A percentile compares a stretch with the other conserved stretches of the same genome.
Conservation (phyloP, 2,113 vertebrate genomes). For the Tympanuchus pallidicinctus region DNA sequence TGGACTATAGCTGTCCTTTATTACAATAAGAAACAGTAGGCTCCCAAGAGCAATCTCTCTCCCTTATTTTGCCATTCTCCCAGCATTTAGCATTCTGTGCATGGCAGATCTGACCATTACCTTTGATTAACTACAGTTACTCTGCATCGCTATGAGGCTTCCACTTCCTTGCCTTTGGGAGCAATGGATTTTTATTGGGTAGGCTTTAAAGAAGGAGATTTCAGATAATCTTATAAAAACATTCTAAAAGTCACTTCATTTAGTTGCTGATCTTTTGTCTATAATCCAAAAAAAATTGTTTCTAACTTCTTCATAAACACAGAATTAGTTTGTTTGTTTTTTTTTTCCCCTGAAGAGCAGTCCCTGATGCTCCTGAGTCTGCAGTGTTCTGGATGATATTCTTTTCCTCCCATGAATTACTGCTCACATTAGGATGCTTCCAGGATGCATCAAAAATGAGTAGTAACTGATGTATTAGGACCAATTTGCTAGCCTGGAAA, state of each 20-base stretch:
- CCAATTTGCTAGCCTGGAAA: not conserved
- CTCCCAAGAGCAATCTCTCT: not conserved
- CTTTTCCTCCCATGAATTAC: not conserved
- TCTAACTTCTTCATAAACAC: not conserved
- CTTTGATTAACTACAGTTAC: slow-evolving; percentile 37
- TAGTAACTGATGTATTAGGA: not conserved
- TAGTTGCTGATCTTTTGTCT: not conserved
- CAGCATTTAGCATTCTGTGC: not conserved
- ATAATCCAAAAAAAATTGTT: not conserved
- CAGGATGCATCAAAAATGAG: not conserved
- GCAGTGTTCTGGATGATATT: not conserved
- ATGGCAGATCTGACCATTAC: slow-evolving; percentile 2
- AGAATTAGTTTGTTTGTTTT: not conserved
- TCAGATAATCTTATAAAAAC: slow-evolving; percentile 22
- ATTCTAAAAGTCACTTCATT: not conserved
- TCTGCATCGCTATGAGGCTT: not conserved
- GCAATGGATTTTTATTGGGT: not conserved
- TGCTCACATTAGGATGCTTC: not conserved
- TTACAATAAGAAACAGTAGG: slow-evolving; percentile 27
- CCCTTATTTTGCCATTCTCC: slow-evolving; percentile 6
- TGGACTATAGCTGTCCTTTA: slow-evolving; percentile 2
- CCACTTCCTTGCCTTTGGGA: slow-evolving; percentile 25
- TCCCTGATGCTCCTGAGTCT: not conserved
- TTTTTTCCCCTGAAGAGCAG: not conserved
- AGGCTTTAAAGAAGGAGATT: not conserved